phyloP scores from a whole-genome alignment of 2,113 vertebrate genomes.

The Heterotis niloticus region DNA sequence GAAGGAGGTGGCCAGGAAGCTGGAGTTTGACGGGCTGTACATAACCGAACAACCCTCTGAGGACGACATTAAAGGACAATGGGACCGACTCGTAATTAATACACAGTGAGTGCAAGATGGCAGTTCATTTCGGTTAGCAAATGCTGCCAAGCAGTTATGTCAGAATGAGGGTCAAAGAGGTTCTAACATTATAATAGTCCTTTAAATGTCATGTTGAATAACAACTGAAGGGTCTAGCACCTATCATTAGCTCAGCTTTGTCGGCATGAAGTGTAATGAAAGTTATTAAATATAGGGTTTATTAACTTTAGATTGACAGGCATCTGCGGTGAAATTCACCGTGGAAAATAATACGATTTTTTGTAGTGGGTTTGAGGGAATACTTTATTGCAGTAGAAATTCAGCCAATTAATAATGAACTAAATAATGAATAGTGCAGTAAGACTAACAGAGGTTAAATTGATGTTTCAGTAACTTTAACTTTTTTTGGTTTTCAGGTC shows the following conservation, averaged over 20 bases:
- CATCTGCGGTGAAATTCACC: too few species aligned
- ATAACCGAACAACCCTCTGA: conserved; percentile 96
- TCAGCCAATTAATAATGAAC: too few species aligned
- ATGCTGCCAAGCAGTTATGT: conserved; percentile 4
- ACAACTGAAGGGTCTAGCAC: neutral
- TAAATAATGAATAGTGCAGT: too few species aligned
- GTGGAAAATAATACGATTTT: neutral
- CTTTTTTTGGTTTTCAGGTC: conserved; percentile 71
- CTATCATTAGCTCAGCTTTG: neutral
- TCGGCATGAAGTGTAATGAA: conserved; percentile 16
- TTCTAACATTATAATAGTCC: conserved; percentile 11
- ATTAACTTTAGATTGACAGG: conserved; percentile 1
- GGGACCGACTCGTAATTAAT: conserved; percentile 95
- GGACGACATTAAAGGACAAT: conserved; percentile 96
- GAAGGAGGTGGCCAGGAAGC: conserved; percentile 91
- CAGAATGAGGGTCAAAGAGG: conserved; percentile 5
- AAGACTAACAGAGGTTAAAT: neutral
- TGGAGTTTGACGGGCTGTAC: conserved; percentile 94
- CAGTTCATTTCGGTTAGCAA: neutral
- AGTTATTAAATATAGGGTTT: neutral
- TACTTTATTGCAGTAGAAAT: too few species aligned
- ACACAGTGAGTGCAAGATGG: conserved; percentile 82
- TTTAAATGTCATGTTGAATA: conserved; percentile 22
- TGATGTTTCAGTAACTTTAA: too few species aligned
- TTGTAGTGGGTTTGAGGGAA: too few species aligned